Percentiles rank a stretch among this genome's conserved stretches.
Evolutionary conservation across 2,113 vertebrate genomes (phyloP).

Genomic region (Oreochromis aureus): DNA sequence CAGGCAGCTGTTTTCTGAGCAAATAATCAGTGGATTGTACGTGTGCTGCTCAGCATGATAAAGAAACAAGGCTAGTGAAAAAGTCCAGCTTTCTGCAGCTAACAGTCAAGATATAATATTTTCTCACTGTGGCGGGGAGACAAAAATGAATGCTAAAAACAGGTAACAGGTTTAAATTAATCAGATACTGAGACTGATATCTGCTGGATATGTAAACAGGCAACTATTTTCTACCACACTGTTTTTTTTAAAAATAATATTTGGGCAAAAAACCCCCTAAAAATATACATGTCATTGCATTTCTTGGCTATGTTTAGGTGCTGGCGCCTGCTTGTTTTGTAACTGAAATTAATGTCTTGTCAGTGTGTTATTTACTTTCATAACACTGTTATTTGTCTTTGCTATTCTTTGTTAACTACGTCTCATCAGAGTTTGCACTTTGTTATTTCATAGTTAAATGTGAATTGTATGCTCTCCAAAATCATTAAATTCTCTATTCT

Average conservation of each 20-base stretch:
- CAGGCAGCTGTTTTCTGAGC: not conserved
- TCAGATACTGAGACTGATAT: not conserved
- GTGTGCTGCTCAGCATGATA: not conserved
- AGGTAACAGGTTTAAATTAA: not conserved
- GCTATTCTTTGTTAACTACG: not conserved
- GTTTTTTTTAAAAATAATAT: not conserved
- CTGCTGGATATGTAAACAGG: not conserved
- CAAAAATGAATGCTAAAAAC: not conserved
- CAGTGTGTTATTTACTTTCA: not conserved
- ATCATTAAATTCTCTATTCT: not conserved
- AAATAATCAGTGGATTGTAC: not conserved
- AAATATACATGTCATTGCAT: not conserved
- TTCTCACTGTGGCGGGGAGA: not conserved
- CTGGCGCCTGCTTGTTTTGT: not conserved
- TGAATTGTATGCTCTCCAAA: not conserved
- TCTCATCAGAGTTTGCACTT: not conserved
- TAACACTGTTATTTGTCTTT: not conserved
- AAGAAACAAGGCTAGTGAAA: not conserved
- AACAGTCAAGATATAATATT: not conserved
- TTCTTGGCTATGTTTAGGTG: not conserved
- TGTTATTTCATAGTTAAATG: not conserved
- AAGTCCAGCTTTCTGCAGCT: not conserved
- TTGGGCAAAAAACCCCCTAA: accelerated
- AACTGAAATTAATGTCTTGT: not conserved
- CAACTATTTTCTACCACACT: not conserved